Evolutionary conservation across 2,888 invertebrate species (phyloP).

Genomic region (Lepidocyrtoides sp.): DNA sequence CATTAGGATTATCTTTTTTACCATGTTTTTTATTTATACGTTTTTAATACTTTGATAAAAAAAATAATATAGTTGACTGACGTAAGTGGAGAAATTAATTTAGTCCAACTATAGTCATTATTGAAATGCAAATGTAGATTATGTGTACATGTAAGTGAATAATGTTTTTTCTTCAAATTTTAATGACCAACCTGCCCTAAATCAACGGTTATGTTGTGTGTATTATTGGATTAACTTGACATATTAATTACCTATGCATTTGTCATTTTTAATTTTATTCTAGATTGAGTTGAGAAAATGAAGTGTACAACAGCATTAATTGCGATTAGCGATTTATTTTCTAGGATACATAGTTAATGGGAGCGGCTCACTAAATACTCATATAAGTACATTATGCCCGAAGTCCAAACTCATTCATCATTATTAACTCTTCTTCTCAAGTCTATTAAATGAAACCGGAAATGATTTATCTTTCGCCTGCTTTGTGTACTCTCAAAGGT

Average conservation of each 20-base stretch:
- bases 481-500: neutral
- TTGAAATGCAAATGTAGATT: neutral
- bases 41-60: slow-evolving; percentile 42
- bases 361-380: neutral
- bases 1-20: neutral
- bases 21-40: slow-evolving; percentile 16
- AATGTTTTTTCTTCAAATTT: neutral
- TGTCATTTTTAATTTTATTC: neutral
- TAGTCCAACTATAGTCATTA: neutral
- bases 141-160: too few relatives aligned
- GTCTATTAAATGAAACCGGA: slow-evolving; percentile 19
- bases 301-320: neutral
- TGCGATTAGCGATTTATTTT: neutral
- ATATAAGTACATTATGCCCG: neutral
- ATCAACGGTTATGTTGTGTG: neutral
- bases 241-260: neutral
- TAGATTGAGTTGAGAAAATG: neutral
- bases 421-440: neutral
- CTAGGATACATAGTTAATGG: neutral
- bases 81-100: slow-evolving; percentile 3
- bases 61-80: neutral
- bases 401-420: slow-evolving; percentile 15
- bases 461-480: slow-evolving; percentile 19
- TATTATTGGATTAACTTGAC: neutral
- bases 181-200: neutral